Conservation (phyloP, 2,113 vertebrate species). For the Pituophis catenifer region DNA sequence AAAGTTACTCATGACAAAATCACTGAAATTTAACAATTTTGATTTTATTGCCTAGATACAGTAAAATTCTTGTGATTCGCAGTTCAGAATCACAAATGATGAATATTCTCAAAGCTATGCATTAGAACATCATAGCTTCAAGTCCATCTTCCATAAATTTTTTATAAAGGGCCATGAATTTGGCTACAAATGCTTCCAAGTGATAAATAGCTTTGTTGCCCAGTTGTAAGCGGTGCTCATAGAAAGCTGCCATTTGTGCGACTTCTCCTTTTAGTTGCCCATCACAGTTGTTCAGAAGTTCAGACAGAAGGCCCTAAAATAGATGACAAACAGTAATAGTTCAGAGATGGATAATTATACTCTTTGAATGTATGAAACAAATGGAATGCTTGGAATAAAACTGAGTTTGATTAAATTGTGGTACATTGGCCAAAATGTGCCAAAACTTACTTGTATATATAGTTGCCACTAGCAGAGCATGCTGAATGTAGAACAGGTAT, state of each 20-base stretch:
- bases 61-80: constrained; percentile 13
- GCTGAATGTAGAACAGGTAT: background rate
- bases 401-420: background rate
- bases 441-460: background rate
- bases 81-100: background rate
- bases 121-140: constrained; percentile 92
- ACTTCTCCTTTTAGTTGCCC: constrained; percentile 95
- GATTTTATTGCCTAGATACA: background rate
- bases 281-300: constrained; percentile 92
- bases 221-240: constrained; percentile 91
- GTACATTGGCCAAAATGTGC: background rate
- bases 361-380: background rate
- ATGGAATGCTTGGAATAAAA: background rate
- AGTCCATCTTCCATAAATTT: constrained; percentile 98
- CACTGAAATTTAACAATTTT: background rate
- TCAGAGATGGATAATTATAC: background rate
- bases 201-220: constrained; percentile 97
- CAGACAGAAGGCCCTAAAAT: constrained; percentile 84
- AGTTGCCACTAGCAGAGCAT: background rate
- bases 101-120: background rate
- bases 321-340: constrained; percentile 8
- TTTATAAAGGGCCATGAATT: constrained; percentile 98
- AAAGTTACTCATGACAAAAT: background rate
- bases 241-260: constrained; percentile 89
- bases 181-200: constrained; percentile 94